Base-by-base conservation (phyloP, 2,797 vertebrate species). In the Anableps anableps region DNA sequence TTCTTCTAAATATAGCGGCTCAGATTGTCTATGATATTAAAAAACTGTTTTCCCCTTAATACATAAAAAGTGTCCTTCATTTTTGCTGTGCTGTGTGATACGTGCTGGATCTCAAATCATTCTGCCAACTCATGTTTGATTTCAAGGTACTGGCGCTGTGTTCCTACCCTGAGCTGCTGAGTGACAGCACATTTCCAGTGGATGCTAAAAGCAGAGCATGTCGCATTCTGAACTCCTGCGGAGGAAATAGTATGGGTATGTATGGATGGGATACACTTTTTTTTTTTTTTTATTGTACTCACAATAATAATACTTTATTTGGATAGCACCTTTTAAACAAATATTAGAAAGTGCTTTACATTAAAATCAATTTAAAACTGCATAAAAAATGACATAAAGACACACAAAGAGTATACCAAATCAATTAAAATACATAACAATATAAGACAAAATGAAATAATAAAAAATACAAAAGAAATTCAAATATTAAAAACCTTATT, bases 211-310 rank as follows among this genome's bases (percentile, higher is more conserved):
- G 89, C 77, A 94, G 96, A 83, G 97, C 97, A 0, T 89, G 80
- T 34, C 93, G 94, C 31, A 95, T 99, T 85, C 90, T 99, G 84
- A 93, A 96, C 76, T 96, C 94, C 0, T 98, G 97, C 21, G 96
- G 95, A 50, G 97, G 97, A 48, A 95, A 95, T 68, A 98, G 97
- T 84, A 87, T 97, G 13, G 97, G 97, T 98, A 85, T 81, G 96
- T 87, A 75, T 68, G 31, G 53, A 16, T 77, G 43, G 19, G n/a
- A 36, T 50, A 31, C 55, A 78, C 53, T 48, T 29, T 55, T 36
- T 51, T n/a, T n/a, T 58, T 58, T 58, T 23, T n/a, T n/a, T n/a
- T 50, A 3, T 23, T 13, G 9, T n/a, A 75, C 38, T 60, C 17
- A 2, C 10, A 58, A 58, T 58, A n/a, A n/a, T n/a, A n/a, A n/a